Evolutionary conservation across 1,140 invertebrate species (phyloP), one percentile per base, ranked within the genome.

Genomic region (Brachystomella parvula): DNA sequence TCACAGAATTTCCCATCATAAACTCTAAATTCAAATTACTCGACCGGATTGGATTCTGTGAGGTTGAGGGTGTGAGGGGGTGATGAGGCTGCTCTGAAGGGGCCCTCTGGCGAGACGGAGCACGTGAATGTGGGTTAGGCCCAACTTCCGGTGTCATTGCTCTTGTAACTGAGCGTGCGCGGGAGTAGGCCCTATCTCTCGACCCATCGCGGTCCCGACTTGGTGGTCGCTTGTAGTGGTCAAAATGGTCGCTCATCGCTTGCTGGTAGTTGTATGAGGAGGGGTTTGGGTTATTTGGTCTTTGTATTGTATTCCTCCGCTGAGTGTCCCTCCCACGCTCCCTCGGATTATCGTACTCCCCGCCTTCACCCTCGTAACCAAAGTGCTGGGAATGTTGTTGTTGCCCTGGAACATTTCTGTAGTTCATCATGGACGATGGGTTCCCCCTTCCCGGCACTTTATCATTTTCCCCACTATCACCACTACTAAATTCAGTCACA

Each of bases 221-320:
- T 1, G 89, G 89, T 62, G 90, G 88, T 75, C 88, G 82, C 77
- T 92, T 92, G 69, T 73, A 98, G 76, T 97, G 94, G 80, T 96
- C 93, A 77, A 96, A 85, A 70, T 85, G 84, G 74, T 86, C 85
- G 74, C 82, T 83, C 75, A 86, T 78, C 3, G 80, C 78, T 79
- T 84, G 76, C 62, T 77, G 75, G 65, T 77, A 77, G 44, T 74
- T 76, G 72, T 73, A 75, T 35, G 79, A 79, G 74, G 80, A 74
- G 76, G 72, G 70, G 53, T 74, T 59, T n/a, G 69, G 63, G 28
- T 65, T 64, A 61, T 61, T 68, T 21, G 57, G 61, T 39, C 75
- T 72, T 68, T 72, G 74, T 26, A 74, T 72, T 64, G 26, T 70
- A 73, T 68, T 69, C 65, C 74, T 67, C 56, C 70, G 12, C 53